Evolutionary conservation across 2,113 vertebrate genomes (phyloP).

Genomic region (Colistium nudipinnis): DNA sequence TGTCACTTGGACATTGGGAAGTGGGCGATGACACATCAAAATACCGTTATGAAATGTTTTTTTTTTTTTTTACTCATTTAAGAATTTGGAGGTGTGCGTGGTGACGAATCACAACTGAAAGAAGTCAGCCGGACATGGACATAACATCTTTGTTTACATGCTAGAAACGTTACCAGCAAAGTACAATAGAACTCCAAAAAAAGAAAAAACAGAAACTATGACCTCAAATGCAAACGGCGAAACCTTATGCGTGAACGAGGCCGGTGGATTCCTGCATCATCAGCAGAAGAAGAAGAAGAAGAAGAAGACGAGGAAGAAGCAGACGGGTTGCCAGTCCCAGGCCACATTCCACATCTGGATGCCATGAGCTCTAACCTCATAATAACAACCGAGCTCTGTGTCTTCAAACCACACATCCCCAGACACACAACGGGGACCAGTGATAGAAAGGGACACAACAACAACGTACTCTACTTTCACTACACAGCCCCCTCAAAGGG

Average conservation of each 20-base stretch:
- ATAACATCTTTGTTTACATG: neutral
- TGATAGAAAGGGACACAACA: neutral
- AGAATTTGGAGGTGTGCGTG: too few species aligned
- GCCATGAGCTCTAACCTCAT: conserved; percentile 50
- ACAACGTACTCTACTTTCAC: too few species aligned
- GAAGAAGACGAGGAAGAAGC: too few species aligned
- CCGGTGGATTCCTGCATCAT: conserved; percentile 37
- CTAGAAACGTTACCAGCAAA: neutral
- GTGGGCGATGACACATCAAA: too few species aligned
- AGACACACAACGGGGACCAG: neutral
- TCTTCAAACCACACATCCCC: conserved; percentile 2
- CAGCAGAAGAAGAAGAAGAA: conserved; percentile 27
- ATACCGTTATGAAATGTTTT: too few species aligned
- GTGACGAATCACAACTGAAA: too few species aligned
- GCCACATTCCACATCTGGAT: conserved; percentile 76
- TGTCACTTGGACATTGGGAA: too few species aligned
- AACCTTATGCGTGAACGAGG: neutral
- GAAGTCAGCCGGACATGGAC: neutral
- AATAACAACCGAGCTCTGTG: neutral
- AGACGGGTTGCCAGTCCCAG: conserved; percentile 25
- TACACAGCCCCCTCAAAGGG: too few species aligned
- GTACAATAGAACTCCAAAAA: neutral
- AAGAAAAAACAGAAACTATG: neutral
- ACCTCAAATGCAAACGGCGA: neutral
- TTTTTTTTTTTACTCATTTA: too few species aligned